Base-by-base conservation (phyloP, 2,113 vertebrate genomes). In the Ammodytes dubius region DNA sequence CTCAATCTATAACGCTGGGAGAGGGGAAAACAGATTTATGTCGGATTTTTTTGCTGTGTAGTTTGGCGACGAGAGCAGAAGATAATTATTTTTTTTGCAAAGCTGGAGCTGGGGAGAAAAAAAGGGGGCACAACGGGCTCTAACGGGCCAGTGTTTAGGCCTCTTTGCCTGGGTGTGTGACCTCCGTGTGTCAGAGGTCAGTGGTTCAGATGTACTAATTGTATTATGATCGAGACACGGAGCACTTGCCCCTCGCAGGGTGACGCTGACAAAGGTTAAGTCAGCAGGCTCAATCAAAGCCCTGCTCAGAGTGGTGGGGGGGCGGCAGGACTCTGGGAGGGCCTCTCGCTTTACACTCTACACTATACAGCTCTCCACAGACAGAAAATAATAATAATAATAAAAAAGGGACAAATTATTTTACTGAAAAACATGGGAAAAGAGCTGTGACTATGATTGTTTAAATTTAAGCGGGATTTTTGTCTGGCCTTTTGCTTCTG, bases 161-260 rank as follows among this genome's bases (percentile, higher is more conserved):
- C 78, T 64, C 64, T 47, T 37, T 37, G 78, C 57, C 69, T 73
- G 67, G 27, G 50, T n/a, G 71, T 0, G 17, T 50, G 85, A 89
- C 89, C 90, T 69, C 56, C 14, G 73, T 65, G 69, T 81, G 11
- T 39, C 82, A 79, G 85, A 79, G 96, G 96, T 96, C 96, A 96
- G 87, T 85, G 85, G 95, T 95, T 93, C 96, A 95, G 89, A 96
- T 94, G 95, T 93, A 95, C 96, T 97, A 96, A 97, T 96, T 97
- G 96, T 95, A 95, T 96, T 97, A 96, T 95, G 95, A 97, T 96
- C 95, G 95, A 95, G 96, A 97, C 96, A 95, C 89, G 95, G 92
- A 96, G 95, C 89, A 96, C 96, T 95, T 95, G 94, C 90, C 96
- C 94, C 94, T 94, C 91, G 95, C 96, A 95, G 96, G 95, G 95